Evolutionary conservation across 2,113 vertebrate species (phyloP).

Genomic region (Mobula birostris): DNA sequence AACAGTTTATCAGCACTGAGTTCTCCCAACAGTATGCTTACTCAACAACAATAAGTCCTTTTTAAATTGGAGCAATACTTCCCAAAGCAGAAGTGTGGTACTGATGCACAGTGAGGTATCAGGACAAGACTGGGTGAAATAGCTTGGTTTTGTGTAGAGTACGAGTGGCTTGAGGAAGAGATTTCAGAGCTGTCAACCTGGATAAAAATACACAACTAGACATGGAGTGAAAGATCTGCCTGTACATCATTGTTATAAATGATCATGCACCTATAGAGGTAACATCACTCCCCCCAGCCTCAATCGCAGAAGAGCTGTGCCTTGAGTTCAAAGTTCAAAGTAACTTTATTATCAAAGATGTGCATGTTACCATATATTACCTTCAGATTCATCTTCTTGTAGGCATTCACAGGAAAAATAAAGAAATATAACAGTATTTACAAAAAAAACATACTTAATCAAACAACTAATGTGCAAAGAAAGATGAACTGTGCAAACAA

Average conservation of each 20-base stretch:
- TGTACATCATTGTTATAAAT: not conserved
- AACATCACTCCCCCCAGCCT: not conserved
- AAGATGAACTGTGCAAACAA: too few relatives aligned
- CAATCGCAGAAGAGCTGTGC: not conserved
- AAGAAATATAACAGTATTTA: too few relatives aligned
- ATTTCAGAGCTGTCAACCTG: too few relatives aligned
- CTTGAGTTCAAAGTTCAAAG: too few relatives aligned
- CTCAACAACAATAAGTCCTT: not conserved
- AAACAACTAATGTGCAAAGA: too few relatives aligned
- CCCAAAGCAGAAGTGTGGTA: not conserved
- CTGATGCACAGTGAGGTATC: not conserved
- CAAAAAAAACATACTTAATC: too few relatives aligned
- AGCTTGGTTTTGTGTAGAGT: not conserved
- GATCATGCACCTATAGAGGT: not conserved
- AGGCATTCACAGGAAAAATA: too few relatives aligned
- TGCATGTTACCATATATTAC: too few relatives aligned
- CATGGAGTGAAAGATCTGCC: not conserved
- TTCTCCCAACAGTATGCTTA: too few relatives aligned
- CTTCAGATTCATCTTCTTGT: too few relatives aligned
- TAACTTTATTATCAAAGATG: too few relatives aligned
- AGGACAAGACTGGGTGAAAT: not conserved
- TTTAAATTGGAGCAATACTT: not conserved
- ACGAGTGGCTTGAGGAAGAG: not conserved
- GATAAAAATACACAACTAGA: too few relatives aligned
- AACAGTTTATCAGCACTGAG: not conserved